Base-by-base conservation (phyloP, 2,113 vertebrate species). In the Sinocyclocheilus anshuiensis region DNA sequence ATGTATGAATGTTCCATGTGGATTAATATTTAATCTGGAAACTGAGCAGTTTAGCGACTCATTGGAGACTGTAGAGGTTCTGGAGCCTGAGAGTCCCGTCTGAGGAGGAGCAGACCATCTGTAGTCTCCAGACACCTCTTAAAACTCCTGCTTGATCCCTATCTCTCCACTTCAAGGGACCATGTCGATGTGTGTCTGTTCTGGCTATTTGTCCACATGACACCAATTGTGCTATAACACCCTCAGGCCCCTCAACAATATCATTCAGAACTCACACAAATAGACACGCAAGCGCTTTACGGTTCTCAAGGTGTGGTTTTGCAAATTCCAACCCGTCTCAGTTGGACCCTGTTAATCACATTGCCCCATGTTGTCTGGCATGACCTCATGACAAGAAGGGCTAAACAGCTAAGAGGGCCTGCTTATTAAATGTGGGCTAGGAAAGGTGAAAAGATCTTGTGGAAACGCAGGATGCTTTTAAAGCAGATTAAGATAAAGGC, bases 381-480 rank as follows among this genome's bases (percentile, higher is more conserved):
- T 85, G 48, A 85, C 87, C 87, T 33, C 87, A 86, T 84, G 59
- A 86, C 86, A 84, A 87, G 77, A 81, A 86, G 89, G 74, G 75
- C 89, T 84, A 50, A 89, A 86, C 77, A 67, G 45, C 22, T 33
- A 26, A 36, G 85, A 55, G 61, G 89, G 88, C 89, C 24, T 88
- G 90, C 91, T 92, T 94, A 90, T 93, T 94, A 95, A 95, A 95
- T 93, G 90, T 92, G 93, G 93, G 92, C 92, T 93, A 94, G 92
- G 92, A 92, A 91, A 95, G 94, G 95, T 96, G 94, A 95, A 96
- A 95, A 94, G 94, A 96, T 95, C 92, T 93, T 92, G 84, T 77
- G 93, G 94, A 95, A 96, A 96, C 91, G 93, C 93, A 95, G 96
- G 96, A 96, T 95, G 96, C 96, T 97, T 97, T 97, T 96, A 97